Conservation (phyloP, 2,113 vertebrate species). For the Cnemophilus loriae region DNA sequence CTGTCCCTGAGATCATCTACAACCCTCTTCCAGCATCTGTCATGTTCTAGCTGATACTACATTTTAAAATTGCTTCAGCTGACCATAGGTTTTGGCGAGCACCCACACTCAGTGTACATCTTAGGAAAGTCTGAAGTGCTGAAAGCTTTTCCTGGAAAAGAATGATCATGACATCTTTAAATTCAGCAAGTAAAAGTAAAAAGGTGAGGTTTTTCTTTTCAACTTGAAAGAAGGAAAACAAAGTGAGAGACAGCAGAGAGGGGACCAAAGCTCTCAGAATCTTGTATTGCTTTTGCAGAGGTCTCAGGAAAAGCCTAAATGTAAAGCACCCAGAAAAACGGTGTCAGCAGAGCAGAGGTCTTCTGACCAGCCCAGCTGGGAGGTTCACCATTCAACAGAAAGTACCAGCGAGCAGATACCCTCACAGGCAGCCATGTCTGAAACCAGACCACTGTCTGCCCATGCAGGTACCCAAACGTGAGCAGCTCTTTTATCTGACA, state of each 20-base stretch:
- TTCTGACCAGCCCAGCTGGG: background rate
- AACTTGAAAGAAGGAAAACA: background rate
- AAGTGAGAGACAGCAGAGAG: background rate
- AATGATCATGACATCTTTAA: background rate
- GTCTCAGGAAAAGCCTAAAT: background rate
- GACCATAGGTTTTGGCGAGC: fast-evolving
- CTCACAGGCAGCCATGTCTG: background rate
- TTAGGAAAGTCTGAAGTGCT: background rate
- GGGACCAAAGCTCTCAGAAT: background rate
- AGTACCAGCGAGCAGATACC: background rate
- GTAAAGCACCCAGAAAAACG: background rate
- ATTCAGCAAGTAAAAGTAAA: background rate
- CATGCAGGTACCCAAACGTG: background rate
- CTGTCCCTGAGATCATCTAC: background rate
- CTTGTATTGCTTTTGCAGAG: background rate
- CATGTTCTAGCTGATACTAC: background rate
- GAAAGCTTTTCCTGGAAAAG: background rate
- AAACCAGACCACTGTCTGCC: background rate
- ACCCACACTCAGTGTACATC: background rate
- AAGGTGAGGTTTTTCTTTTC: fast-evolving
- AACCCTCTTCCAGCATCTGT: background rate
- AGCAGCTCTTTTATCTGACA: background rate
- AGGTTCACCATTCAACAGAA: background rate
- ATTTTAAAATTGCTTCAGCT: background rate
- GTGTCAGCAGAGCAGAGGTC: background rate